A percentile compares a stretch with the other conserved stretches of the same genome.
These are phyloP conservation scores for Alosa alosa DNA, from an alignment of 2,113 vertebrate genomes.

Conservation along the genomic window DNA sequence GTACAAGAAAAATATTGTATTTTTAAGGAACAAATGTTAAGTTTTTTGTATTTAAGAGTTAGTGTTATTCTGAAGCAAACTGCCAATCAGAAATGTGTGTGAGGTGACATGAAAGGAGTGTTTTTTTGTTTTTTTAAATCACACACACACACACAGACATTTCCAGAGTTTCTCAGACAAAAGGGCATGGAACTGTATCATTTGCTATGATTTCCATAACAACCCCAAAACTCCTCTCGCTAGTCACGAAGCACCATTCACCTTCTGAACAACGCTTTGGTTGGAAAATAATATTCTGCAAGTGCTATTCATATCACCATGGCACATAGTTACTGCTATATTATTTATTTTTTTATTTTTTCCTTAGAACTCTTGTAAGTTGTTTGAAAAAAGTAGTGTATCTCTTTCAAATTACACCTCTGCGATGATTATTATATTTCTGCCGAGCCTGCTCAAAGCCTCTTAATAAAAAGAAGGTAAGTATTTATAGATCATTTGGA, in stretches of 20 bases:
- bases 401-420: conserved; percentile 77
- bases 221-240: conserved; percentile 54
- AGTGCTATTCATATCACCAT: conserved; percentile 83
- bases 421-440: conserved; percentile 81
- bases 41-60: conserved; percentile 76
- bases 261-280: conserved; percentile 83
- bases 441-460: conserved; percentile 94
- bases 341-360: conserved; percentile 51
- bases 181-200: conserved; percentile 42
- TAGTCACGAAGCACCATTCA: conserved; percentile 79
- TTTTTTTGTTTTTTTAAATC: background rate
- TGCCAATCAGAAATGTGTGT: conserved; percentile 57
- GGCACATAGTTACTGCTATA: conserved; percentile 85
- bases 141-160: background rate
- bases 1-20: conserved; percentile 96
- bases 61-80: conserved; percentile 67
- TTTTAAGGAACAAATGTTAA: conserved; percentile 71
- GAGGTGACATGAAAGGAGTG: background rate
- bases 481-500: conserved; percentile 67
- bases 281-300: conserved; percentile 85
- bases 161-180: conserved; percentile 60
- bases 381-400: conserved; percentile 80
- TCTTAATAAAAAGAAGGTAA: conserved; percentile 78
- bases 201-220: conserved; percentile 62
- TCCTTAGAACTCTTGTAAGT: conserved; percentile 61